Evolutionary conservation across 2,113 vertebrate genomes (phyloP), one percentile per base, ranked within the genome.

Genomic region (Equus przewalskii): DNA sequence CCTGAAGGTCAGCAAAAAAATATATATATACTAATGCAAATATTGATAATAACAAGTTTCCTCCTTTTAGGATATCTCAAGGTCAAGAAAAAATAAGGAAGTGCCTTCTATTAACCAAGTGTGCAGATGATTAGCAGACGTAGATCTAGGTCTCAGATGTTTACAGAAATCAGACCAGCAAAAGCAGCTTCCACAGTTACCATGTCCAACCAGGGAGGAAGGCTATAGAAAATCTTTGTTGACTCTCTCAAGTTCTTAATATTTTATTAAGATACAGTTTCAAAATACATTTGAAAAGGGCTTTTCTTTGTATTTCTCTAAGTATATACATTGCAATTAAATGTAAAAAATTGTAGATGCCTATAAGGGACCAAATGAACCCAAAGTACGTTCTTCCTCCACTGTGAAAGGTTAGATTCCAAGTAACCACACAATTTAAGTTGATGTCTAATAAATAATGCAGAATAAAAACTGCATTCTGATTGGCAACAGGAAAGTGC

Each of bases 211-310:
- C 97, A 91, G 95, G 95, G 85, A 98, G 96, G 93, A 98, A 98
- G 96, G 98, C 96, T 97, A 96, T 97, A 98, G 98, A 98, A 98
- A 98, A 98, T 96, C 97, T 95, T 97, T 24, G 97, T 92, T 97
- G 97, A 98, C 97, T 98, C 94, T 98, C 98, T 96, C 96, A 98
- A 97, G 97, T 98, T 98, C 97, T 98, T 0, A 98, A 97, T 89
- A 98, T 98, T 98, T 98, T 98, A 99, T 98, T 99, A 98, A 99
- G 98, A 98, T 98, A 98, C 46, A 96, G 51, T 96, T 98, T 93
- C 51, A 89, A 90, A 84, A 73, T 79, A 96, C 70, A 84, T 33
- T 87, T 95, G n/a, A 46, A 82, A 76, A 96, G 41, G 46, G 6
- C 16, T 58, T 95, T 69, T 78, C 76, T 91, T 93, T 75, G 16